Conservation (phyloP, 2,113 vertebrate genomes). For the Mirounga angustirostris region DNA sequence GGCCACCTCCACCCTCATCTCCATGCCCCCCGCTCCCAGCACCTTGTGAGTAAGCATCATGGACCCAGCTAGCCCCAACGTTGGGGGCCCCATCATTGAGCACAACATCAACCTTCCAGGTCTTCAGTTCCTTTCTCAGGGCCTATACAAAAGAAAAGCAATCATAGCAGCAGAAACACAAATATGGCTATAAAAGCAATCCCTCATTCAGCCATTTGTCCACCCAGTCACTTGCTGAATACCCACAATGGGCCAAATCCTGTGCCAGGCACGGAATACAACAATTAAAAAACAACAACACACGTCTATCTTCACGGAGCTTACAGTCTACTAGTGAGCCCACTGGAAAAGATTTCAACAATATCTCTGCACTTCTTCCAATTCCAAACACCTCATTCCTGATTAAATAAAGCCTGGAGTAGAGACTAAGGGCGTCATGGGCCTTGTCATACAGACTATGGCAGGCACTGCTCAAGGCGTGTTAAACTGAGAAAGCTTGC, state of each 20-base stretch:
- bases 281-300: neutral
- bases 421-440: neutral
- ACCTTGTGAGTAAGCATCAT: constrained; percentile 98
- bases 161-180: accelerated
- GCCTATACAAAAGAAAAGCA: constrained; percentile 84
- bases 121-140: constrained; percentile 96
- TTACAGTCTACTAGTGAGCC: neutral
- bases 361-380: neutral
- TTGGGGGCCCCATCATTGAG: constrained; percentile 97
- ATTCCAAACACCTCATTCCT: neutral
- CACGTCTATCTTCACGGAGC: neutral
- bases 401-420: neutral
- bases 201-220: neutral
- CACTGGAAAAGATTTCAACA: neutral
- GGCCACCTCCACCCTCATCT: neutral
- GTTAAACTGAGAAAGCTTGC: neutral
- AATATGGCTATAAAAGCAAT: neutral
- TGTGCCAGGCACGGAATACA: neutral
- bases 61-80: constrained; percentile 96
- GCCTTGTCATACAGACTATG: neutral
- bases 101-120: constrained; percentile 98
- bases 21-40: neutral
- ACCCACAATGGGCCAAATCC: neutral
- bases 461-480: neutral
- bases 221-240: neutral